These are phyloP conservation scores for Nezara viridula DNA, from an alignment of 2,888 invertebrate genomes.

Conservation along the genomic window DNA sequence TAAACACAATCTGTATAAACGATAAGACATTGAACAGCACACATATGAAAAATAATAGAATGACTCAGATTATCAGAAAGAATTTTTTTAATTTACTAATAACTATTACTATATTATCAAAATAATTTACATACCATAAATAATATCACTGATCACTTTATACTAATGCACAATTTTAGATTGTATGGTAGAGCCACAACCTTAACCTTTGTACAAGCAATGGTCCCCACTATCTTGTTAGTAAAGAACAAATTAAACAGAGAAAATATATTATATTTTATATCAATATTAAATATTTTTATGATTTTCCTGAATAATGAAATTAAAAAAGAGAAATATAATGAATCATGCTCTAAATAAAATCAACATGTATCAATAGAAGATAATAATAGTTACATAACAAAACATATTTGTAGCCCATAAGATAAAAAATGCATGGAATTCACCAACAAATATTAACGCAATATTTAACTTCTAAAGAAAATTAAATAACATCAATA, in stretches of 20 bases:
- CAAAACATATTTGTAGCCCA: not conserved
- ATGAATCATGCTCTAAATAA: not conserved
- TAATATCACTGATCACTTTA: not conserved
- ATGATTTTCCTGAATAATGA: too few species aligned
- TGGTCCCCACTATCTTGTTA: constrained; percentile 12
- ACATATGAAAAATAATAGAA: not conserved
- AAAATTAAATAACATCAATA: not conserved
- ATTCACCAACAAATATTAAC: not conserved
- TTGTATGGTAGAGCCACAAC: not conserved
- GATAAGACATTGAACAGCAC: not conserved
- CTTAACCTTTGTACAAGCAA: constrained; percentile 12
- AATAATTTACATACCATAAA: not conserved
- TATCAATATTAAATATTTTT: too few species aligned
- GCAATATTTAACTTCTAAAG: not conserved
- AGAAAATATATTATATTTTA: not conserved
- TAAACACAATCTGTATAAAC: not conserved
- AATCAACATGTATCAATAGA: not conserved
- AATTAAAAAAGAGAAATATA: not conserved
- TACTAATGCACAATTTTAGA: not conserved
- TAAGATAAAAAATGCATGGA: not conserved
- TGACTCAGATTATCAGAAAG: not conserved
- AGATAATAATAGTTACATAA: not conserved
- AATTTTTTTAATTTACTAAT: not conserved
- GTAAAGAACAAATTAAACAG: not conserved
- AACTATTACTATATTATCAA: not conserved